Evolutionary conservation across 2,113 vertebrate species (phyloP).

Genomic region (Origma solitaria): DNA sequence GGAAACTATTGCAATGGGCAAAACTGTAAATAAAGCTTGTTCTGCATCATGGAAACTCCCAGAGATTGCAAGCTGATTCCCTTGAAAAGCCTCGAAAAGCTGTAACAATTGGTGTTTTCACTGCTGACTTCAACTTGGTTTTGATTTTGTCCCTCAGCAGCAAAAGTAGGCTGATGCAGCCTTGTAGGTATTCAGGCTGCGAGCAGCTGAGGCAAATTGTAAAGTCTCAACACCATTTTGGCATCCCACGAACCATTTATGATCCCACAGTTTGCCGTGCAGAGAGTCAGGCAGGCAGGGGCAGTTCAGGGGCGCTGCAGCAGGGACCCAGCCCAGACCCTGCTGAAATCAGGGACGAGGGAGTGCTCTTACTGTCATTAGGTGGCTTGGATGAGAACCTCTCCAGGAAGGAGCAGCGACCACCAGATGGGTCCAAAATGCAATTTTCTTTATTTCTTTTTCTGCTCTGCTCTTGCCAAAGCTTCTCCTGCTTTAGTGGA

Average conservation of each 20-base stretch:
- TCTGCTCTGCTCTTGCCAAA: not conserved
- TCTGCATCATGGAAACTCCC: not conserved
- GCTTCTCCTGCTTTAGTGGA: not conserved
- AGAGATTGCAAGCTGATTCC: not conserved
- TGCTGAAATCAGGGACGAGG: not conserved
- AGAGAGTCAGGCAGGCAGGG: rapidly evolving
- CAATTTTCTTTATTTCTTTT: not conserved
- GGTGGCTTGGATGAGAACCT: not conserved
- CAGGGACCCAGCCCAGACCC: not conserved
- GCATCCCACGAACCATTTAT: rapidly evolving
- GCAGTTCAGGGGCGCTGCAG: not conserved
- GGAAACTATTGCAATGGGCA: not conserved
- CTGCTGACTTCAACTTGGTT: not conserved
- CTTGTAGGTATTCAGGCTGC: not conserved
- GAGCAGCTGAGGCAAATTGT: not conserved
- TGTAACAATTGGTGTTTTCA: not conserved
- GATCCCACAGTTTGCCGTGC: not conserved
- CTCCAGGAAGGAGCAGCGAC: not conserved
- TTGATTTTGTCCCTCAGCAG: not conserved
- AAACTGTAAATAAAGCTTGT: not conserved
- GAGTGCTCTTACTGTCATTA: not conserved
- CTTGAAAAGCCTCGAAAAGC: not conserved
- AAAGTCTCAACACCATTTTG: not conserved
- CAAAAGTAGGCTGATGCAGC: not conserved
- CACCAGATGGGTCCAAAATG: not conserved